Percentiles rank a stretch among this genome's conserved stretches.
phyloP scores from a whole-genome alignment of 2,113 vertebrate species.

The Nestor notabilis region DNA sequence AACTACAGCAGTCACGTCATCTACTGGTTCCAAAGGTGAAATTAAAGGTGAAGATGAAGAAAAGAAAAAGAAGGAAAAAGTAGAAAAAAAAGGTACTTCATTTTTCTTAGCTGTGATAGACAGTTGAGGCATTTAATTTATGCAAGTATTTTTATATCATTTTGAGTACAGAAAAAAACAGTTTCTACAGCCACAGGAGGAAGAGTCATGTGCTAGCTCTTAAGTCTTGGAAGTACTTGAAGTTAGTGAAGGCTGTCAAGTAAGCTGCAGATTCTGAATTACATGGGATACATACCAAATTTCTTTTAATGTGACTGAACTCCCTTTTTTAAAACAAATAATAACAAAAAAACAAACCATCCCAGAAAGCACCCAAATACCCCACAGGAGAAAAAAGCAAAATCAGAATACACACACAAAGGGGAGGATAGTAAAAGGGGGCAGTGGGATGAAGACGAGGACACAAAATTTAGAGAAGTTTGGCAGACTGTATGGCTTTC shows the following conservation, averaged over 20 bases:
- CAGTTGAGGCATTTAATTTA: neutral
- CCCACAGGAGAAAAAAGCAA: neutral
- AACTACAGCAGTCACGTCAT: conserved; percentile 16
- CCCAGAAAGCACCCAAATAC: neutral
- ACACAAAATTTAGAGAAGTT: neutral
- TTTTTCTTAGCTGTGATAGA: neutral
- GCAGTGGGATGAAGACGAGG: neutral
- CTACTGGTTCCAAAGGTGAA: conserved; percentile 58
- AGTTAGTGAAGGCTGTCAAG: neutral
- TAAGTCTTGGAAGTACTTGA: neutral
- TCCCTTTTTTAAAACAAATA: neutral
- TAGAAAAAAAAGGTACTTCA: conserved; percentile 89
- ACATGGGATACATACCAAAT: neutral
- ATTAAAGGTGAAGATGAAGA: conserved; percentile 76
- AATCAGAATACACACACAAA: neutral
- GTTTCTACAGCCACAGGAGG: neutral
- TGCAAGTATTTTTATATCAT: neutral
- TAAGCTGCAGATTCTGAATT: neutral
- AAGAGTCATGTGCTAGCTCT: neutral
- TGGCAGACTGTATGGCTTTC: neutral
- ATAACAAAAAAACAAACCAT: neutral
- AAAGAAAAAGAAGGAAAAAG: conserved; percentile 87
- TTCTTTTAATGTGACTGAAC: neutral
- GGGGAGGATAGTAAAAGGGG: neutral
- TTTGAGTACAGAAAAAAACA: neutral